Evolutionary conservation across 2,113 vertebrate genomes (phyloP).

Genomic region (Pelmatolapia mariae): DNA sequence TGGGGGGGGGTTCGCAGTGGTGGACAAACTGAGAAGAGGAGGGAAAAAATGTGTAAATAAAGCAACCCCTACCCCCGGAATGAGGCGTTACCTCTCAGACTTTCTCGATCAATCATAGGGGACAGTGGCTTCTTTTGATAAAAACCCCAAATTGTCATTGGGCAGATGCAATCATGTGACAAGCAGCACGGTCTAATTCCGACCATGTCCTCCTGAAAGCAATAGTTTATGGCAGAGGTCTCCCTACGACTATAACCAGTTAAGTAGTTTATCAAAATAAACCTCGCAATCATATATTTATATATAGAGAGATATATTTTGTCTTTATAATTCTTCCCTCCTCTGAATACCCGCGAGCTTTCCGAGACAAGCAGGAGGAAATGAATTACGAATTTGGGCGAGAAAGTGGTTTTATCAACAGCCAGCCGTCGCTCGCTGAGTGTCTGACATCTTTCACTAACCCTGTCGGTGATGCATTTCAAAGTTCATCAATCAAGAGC

Average conservation of each 20-base stretch:
- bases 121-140: slow-evolving; percentile 99
- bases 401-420: slow-evolving; percentile 99
- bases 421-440: slow-evolving; percentile 99
- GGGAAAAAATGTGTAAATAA: slow-evolving; percentile 84
- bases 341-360: slow-evolving; percentile 78
- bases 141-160: slow-evolving; percentile 99
- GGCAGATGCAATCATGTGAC: slow-evolving; percentile 99
- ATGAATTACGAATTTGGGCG: slow-evolving; percentile 99
- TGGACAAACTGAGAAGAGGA: slow-evolving; percentile 40
- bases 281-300: slow-evolving; percentile 69
- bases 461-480: slow-evolving; percentile 99
- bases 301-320: not conserved
- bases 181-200: slow-evolving; percentile 98
- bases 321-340: slow-evolving; percentile 50
- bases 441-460: slow-evolving; percentile 97
- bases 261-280: slow-evolving; percentile 82
- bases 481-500: slow-evolving; percentile 99
- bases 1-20: not conserved
- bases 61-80: slow-evolving; percentile 85
- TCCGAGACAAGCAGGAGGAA: slow-evolving; percentile 87
- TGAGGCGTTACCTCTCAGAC: slow-evolving; percentile 92
- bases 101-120: slow-evolving; percentile 99
- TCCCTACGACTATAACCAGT: slow-evolving; percentile 94
- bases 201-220: slow-evolving; percentile 97
- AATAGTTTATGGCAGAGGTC: slow-evolving; percentile 98